Evolutionary conservation across 2,113 vertebrate genomes (phyloP).

Genomic region (Dendropsophus ebraccatus): DNA sequence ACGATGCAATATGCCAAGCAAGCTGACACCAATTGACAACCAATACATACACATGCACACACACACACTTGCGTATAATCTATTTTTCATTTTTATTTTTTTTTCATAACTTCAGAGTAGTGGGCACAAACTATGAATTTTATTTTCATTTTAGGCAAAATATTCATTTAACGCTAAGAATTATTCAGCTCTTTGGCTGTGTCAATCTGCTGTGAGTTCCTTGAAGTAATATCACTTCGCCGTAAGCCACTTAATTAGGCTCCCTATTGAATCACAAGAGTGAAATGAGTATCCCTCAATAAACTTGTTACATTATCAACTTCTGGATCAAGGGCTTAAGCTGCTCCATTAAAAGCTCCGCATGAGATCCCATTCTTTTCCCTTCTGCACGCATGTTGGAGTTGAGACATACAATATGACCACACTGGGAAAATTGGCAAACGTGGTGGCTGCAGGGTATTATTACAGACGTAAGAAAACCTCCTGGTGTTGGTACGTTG

Average conservation of each 20-base stretch:
- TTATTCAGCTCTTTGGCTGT: not conserved
- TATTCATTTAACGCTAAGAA: not conserved
- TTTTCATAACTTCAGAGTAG: not conserved
- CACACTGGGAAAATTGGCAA: constrained; percentile 7
- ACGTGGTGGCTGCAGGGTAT: not conserved
- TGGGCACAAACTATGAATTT: not conserved
- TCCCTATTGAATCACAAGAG: constrained; percentile 11
- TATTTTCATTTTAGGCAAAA: not conserved
- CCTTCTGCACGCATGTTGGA: not conserved
- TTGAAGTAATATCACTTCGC: not conserved
- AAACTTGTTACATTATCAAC: constrained; percentile 16
- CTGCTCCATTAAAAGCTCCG: constrained; percentile 19
- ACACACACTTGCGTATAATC: no score
- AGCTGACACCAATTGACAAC: no score
- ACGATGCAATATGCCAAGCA: no score
- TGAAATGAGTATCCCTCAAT: not conserved
- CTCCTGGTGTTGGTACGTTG: not conserved
- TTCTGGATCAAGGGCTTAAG: constrained; percentile 16
- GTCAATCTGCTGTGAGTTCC: not conserved
- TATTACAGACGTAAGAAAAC: not conserved
- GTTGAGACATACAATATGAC: not conserved
- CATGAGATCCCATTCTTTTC: constrained; percentile 26
- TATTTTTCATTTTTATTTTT: no score
- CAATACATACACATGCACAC: no score
- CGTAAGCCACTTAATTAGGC: constrained; percentile 3